Percentiles rank a stretch among this genome's conserved stretches.
Evolutionary conservation across 2,797 vertebrate genomes (phyloP).

Genomic region (Babyrousa celebensis): DNA sequence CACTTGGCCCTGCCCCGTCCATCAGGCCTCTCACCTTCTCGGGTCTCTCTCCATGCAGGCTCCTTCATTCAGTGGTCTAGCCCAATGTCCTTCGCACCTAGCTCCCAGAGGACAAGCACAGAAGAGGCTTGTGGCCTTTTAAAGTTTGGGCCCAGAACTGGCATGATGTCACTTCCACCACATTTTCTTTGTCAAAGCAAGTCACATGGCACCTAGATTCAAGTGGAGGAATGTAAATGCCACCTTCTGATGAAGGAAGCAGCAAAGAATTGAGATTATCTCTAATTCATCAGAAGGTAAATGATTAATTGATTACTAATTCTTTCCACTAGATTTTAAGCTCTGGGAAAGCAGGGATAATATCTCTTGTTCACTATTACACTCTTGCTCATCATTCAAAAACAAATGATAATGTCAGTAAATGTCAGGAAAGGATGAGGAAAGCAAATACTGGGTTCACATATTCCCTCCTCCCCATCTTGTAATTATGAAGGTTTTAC

Average conservation of each 20-base stretch:
- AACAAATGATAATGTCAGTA: background rate
- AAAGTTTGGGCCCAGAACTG: background rate
- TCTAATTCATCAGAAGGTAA: background rate
- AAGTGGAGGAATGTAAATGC: background rate
- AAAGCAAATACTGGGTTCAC: background rate
- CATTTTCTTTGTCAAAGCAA: background rate
- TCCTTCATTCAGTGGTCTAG: background rate
- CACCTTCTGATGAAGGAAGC: background rate
- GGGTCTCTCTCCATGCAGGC: background rate
- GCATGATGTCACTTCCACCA: background rate
- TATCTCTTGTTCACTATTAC: background rate
- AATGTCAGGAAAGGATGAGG: background rate
- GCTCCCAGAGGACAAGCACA: background rate
- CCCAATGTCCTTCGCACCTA: background rate
- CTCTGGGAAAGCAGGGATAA: background rate
- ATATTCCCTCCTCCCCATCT: background rate
- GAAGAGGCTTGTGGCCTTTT: background rate
- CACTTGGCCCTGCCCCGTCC: background rate
- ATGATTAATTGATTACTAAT: background rate
- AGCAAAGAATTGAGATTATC: background rate
- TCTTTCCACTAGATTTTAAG: background rate
- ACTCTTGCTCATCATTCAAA: background rate
- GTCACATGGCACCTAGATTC: background rate
- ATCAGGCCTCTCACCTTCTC: background rate
- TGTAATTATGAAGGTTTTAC: background rate